phyloP scores from a whole-genome alignment of 2,888 invertebrate genomes.

The Ceratothoa steindachneri region DNA sequence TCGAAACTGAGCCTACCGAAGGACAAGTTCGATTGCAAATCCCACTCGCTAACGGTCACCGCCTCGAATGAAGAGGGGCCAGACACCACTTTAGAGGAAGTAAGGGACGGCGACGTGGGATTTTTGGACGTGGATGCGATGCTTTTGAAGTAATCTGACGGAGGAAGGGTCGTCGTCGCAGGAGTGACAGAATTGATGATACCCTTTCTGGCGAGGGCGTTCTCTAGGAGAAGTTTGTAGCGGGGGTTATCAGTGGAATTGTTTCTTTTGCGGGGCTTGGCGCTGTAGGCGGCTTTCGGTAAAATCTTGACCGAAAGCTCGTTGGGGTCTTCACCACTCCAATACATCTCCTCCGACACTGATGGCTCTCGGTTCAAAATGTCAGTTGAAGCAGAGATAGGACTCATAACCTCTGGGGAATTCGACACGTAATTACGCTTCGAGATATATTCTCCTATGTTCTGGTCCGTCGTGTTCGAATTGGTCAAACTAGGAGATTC shows the following conservation, averaged over 20 bases:
- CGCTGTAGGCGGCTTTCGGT: neutral
- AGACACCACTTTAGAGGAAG: neutral
- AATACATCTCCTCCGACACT: no score
- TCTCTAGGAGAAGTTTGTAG: neutral
- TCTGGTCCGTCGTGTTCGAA: no score
- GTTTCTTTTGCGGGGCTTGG: neutral
- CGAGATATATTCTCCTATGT: no score
- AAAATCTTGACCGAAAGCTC: neutral
- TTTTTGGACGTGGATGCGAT: neutral
- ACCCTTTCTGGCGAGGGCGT: neutral
- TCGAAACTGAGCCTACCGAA: neutral
- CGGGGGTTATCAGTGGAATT: neutral
- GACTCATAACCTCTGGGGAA: no score
- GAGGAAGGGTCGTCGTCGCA: no score
- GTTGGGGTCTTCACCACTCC: neutral
- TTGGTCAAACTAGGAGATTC: no score
- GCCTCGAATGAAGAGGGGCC: neutral
- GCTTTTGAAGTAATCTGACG: neutral
- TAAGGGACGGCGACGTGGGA: neutral
- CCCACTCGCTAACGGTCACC: neutral
- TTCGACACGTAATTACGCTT: no score
- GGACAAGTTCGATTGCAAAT: neutral
- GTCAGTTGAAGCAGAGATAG: no score
- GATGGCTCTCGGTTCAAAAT: no score
- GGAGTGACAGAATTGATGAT: neutral